phyloP scores from a whole-genome alignment of 2,113 vertebrate species.

The Aspidoscelis tigris region DNA sequence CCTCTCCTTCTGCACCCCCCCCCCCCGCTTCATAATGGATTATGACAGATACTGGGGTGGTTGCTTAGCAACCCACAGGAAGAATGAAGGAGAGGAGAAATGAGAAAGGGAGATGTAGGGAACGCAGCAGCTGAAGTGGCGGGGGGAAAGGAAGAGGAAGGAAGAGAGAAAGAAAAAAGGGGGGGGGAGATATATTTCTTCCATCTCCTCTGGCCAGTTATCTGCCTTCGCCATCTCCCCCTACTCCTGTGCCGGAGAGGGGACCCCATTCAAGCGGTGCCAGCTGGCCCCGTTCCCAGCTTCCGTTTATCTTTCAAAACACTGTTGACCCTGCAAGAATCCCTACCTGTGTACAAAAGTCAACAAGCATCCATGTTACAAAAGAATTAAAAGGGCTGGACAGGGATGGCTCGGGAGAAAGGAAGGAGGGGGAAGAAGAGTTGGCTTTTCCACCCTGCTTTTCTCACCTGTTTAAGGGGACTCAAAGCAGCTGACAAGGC shows the following conservation, averaged over 20 bases:
- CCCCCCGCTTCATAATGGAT: slow-evolving; percentile 33
- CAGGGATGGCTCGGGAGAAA: not conserved
- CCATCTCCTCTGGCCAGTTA: not conserved
- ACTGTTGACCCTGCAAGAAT: not conserved
- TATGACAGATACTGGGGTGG: slow-evolving; percentile 43
- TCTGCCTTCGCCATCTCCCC: not conserved
- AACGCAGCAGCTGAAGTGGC: not conserved
- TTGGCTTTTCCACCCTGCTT: too few relatives aligned
- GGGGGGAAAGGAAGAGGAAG: too few relatives aligned
- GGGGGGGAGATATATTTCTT: not conserved
- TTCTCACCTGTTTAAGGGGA: too few relatives aligned
- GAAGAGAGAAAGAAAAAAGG: not conserved
- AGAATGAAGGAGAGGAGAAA: slow-evolving; percentile 16
- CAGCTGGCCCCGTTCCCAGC: slow-evolving; percentile 19
- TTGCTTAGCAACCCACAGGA: slow-evolving; percentile 41
- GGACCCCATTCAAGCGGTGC: not conserved
- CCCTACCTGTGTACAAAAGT: not conserved
- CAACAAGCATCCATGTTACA: not conserved
- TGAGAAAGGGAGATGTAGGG: slow-evolving; percentile 34
- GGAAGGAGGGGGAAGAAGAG: not conserved
- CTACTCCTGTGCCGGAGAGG: not conserved
- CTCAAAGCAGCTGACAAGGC: too few relatives aligned
- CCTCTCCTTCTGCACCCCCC: not conserved
- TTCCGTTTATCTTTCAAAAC: slow-evolving; percentile 10
- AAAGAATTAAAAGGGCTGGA: not conserved